Conservation (phyloP, 2,797 vertebrate genomes). For the Anguilla pacifica region DNA sequence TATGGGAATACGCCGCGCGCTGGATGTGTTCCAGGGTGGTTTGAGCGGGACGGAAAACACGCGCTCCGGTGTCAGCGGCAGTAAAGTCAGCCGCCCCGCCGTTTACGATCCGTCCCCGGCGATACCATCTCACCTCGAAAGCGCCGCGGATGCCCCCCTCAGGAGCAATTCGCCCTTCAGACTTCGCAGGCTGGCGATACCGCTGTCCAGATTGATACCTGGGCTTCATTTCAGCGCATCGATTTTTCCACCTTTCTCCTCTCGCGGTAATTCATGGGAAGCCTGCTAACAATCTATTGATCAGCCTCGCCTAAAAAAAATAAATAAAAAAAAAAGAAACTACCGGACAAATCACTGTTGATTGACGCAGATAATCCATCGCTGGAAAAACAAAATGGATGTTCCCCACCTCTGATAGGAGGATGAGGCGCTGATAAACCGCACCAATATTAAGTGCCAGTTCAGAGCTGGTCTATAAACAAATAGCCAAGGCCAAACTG, state of each 20-base stretch:
- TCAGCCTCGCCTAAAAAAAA: conserved; percentile 28
- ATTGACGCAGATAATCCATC: conserved; percentile 32
- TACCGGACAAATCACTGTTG: conserved; percentile 32
- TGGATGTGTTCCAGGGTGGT: neutral
- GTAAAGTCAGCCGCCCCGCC: conserved; percentile 19
- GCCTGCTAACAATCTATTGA: conserved; percentile 31
- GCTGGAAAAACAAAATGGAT: conserved; percentile 20
- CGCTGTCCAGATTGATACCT: conserved; percentile 34
- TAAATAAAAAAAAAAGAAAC: conserved; percentile 16
- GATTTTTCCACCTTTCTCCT: conserved; percentile 27
- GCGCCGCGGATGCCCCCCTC: neutral
- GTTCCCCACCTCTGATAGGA: neutral
- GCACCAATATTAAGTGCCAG: neutral
- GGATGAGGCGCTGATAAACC: conserved; percentile 21
- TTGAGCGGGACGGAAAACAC: neutral
- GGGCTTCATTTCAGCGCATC: conserved; percentile 36
- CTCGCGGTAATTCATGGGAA: conserved; percentile 35
- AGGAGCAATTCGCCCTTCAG: conserved; percentile 34
- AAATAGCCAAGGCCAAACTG: conserved; percentile 19
- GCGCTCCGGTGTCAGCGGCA: neutral
- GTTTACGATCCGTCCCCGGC: neutral
- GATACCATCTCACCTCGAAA: conserved; percentile 12
- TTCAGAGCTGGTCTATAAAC: conserved; percentile 16
- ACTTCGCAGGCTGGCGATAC: conserved; percentile 17
- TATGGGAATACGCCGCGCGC: neutral